Conservation (phyloP, 37 sponge, comb jelly and placozoan genomes). For the Spongia lamella region DNA sequence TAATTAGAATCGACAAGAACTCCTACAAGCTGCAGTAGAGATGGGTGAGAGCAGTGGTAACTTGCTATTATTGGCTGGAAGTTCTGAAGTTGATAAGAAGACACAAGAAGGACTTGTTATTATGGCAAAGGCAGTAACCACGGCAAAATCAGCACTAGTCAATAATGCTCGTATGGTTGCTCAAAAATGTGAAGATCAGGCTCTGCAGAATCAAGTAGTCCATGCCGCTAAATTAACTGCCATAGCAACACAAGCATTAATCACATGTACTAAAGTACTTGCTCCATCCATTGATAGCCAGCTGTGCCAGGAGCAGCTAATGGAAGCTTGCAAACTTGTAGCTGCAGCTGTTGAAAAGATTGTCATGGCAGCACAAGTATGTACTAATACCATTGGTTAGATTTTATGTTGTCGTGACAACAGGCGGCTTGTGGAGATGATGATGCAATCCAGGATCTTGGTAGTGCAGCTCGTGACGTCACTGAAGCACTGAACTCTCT, state of each 20-base stretch:
- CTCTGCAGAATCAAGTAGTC: constrained; percentile 68
- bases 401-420: neutral
- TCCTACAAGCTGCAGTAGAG: constrained; percentile 79
- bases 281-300: constrained; percentile 40
- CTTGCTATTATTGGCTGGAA: constrained; percentile 69
- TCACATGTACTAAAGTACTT: constrained; percentile 37
- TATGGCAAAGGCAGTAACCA: constrained; percentile 34
- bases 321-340: constrained; percentile 55
- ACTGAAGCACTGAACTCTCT: constrained; percentile 53
- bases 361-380: constrained; percentile 30
- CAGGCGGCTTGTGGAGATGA: constrained; percentile 16
- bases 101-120: constrained; percentile 12
- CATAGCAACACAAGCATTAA: constrained; percentile 13
- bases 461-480: constrained; percentile 37
- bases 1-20: constrained; percentile 56
- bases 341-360: constrained; percentile 36
- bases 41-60: constrained; percentile 72
- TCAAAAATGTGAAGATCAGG: constrained; percentile 80
- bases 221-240: neutral
- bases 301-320: constrained; percentile 74
- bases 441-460: constrained; percentile 32
- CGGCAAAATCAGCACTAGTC: constrained; percentile 87
- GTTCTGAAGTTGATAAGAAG: constrained; percentile 66
- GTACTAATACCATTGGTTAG: neutral
- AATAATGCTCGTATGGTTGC: constrained; percentile 82